A percentile compares a stretch with the other conserved stretches of the same genome.
phyloP scores from a whole-genome alignment of 2,113 vertebrate genomes.

The Nyctereutes procyonoides region DNA sequence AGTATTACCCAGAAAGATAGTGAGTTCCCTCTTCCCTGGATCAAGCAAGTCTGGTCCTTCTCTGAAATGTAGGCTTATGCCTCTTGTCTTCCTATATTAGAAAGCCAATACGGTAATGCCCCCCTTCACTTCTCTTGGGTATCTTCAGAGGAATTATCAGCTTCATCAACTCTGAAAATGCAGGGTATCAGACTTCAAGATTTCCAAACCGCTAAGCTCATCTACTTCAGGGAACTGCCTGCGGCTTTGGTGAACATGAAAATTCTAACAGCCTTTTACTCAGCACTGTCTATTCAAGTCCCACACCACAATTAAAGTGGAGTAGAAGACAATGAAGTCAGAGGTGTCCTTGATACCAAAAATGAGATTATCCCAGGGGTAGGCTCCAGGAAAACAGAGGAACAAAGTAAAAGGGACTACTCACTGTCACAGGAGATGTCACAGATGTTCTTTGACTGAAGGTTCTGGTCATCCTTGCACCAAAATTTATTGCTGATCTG shows the following conservation, averaged over 20 bases:
- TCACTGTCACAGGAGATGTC: constrained; percentile 73
- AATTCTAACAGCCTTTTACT: background rate
- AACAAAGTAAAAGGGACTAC: constrained; percentile 14
- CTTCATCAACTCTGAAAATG: constrained; percentile 19
- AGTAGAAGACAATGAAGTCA: background rate
- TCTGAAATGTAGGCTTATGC: background rate
- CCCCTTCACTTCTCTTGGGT: background rate
- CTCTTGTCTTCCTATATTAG: background rate
- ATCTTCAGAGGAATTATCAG: background rate
- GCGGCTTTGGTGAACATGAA: background rate
- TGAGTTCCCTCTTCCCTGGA: background rate
- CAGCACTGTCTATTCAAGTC: background rate
- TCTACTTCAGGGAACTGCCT: background rate
- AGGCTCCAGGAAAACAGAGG: background rate
- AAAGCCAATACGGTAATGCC: background rate
- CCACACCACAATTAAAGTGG: background rate
- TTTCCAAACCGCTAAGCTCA: background rate
- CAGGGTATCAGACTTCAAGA: background rate
- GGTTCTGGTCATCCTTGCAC: constrained; percentile 57
- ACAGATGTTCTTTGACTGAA: constrained; percentile 68
- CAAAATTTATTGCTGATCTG: constrained; percentile 77
- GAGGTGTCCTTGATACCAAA: background rate
- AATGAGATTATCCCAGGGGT: background rate
- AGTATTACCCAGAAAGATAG: background rate
- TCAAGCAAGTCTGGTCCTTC: background rate